A percentile compares a stretch with the other conserved stretches of the same genome.
Conservation (phyloP, 2,797 vertebrate genomes). For the Morus bassanus region DNA sequence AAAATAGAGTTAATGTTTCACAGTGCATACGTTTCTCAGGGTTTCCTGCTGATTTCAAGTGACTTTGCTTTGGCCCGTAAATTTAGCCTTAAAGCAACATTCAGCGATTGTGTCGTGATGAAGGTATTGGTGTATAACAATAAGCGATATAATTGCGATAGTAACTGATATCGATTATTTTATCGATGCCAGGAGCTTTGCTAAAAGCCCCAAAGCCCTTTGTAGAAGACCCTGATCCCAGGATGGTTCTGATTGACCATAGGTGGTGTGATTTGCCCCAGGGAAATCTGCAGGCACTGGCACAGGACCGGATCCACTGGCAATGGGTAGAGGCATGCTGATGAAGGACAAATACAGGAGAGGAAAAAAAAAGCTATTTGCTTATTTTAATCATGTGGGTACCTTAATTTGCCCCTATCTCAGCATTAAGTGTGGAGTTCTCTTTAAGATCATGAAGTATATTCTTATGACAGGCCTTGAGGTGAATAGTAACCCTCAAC, state of each 20-base stretch:
- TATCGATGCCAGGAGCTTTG: not conserved
- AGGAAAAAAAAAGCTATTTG: not conserved
- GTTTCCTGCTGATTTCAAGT: not conserved
- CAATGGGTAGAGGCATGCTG: not conserved
- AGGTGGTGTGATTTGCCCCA: not conserved
- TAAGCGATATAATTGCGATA: not conserved
- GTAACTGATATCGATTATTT: not conserved
- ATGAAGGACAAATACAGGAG: not conserved
- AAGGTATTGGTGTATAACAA: not conserved
- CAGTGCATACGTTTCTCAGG: not conserved
- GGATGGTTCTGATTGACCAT: not conserved
- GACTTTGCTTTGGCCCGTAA: not conserved
- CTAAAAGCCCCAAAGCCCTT: not conserved
- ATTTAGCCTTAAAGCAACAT: not conserved
- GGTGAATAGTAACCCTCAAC: not conserved
- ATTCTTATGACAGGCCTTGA: not conserved
- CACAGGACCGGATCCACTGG: accelerated
- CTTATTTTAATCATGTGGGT: not conserved
- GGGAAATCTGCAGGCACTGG: not conserved
- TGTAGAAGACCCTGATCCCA: not conserved
- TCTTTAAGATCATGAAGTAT: not conserved
- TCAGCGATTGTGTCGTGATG: not conserved
- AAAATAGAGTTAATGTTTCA: not conserved
- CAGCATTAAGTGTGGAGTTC: not conserved
- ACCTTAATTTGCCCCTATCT: not conserved